A percentile compares a stretch with the other conserved stretches of the same genome.
Evolutionary conservation across 2,113 vertebrate species (phyloP).

Genomic region (Cavia aperea): DNA sequence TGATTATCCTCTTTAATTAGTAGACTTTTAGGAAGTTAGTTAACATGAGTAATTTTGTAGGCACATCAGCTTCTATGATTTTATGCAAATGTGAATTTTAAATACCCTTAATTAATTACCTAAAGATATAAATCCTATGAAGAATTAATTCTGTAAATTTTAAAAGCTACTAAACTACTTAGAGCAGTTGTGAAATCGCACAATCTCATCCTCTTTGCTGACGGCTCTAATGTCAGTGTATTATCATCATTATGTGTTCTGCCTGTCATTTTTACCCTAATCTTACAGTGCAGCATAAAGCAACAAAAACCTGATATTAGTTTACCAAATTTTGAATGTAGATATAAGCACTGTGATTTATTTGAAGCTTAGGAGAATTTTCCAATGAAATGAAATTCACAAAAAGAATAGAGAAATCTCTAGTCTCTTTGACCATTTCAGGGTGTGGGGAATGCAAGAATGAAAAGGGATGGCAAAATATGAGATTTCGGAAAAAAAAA

Average conservation of each 20-base stretch:
- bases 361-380: not conserved
- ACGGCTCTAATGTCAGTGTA: not conserved
- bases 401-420: not conserved
- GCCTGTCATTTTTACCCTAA: not conserved
- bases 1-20: not conserved
- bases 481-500: not conserved
- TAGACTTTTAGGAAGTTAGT: not conserved
- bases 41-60: not conserved
- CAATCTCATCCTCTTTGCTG: not conserved
- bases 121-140: not conserved
- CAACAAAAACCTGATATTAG: not conserved
- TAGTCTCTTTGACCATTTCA: not conserved
- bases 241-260: not conserved
- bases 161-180: not conserved
- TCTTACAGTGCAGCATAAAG: not conserved
- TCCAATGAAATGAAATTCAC: not conserved
- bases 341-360: not conserved
- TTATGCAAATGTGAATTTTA: not conserved
- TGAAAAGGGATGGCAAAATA: not conserved
- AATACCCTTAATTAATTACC: not conserved
- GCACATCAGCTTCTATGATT: not conserved
- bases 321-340: not conserved
- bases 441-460: not conserved
- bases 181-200: not conserved
- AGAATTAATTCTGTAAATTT: not conserved